A percentile compares a stretch with the other conserved stretches of the same genome.
These are phyloP conservation scores for Oryzias melastigma DNA, from an alignment of 2,113 vertebrate species.

Conservation along the genomic window DNA sequence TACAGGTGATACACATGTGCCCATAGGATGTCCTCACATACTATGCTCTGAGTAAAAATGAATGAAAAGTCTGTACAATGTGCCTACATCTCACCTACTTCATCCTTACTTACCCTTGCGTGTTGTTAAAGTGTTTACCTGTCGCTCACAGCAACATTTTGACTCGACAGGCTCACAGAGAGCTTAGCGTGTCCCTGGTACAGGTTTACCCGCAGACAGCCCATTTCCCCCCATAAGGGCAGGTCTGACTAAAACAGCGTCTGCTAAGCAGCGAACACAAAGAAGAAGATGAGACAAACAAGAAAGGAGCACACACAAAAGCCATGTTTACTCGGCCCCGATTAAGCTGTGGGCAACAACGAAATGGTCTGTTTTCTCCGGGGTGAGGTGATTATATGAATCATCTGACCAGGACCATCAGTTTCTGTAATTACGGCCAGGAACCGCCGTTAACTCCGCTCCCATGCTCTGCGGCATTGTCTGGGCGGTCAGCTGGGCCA, in stretches of 20 bases:
- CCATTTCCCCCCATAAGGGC: too few relatives aligned
- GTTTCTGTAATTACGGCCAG: conserved; percentile 56
- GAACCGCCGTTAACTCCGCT: conserved; percentile 15
- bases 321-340: conserved; percentile 57
- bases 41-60: too few relatives aligned
- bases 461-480: conserved; percentile 39
- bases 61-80: too few relatives aligned
- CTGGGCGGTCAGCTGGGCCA: conserved; percentile 40
- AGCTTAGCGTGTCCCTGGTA: too few relatives aligned
- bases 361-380: conserved; percentile 44
- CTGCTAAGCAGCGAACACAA: conserved; percentile 6
- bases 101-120: too few relatives aligned
- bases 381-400: conserved; percentile 58
- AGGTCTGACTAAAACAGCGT: conserved; percentile 16
- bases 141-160: too few relatives aligned
- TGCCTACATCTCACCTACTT: too few relatives aligned
- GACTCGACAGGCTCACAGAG: too few relatives aligned
- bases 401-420: conserved; percentile 53
- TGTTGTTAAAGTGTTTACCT: too few relatives aligned
- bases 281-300: neutral
- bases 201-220: too few relatives aligned
- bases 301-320: conserved; percentile 16
- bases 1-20: too few relatives aligned
- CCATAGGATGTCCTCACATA: too few relatives aligned
- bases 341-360: conserved; percentile 56